Percentiles rank a stretch among this genome's conserved stretches.
Evolutionary conservation across 1,140 invertebrate species (phyloP).

Genomic region (Aphelinus certus): DNA sequence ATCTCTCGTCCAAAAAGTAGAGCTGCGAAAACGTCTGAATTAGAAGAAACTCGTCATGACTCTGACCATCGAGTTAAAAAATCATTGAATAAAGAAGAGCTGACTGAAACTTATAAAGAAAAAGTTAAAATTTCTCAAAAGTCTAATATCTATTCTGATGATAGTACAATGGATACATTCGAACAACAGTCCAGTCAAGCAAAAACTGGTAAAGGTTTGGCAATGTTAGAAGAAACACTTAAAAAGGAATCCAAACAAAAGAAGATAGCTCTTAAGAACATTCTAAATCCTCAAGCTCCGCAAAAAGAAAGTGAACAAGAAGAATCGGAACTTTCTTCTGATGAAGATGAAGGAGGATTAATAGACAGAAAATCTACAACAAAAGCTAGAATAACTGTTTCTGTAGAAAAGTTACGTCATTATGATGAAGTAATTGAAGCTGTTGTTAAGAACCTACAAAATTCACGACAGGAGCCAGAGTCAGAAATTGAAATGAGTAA

Average conservation of each 20-base stretch:
- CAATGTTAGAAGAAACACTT: constrained; percentile 31
- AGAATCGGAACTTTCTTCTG: constrained; percentile 22
- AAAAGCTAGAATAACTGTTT: background rate
- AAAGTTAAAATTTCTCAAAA: constrained; percentile 29
- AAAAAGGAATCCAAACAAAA: constrained; percentile 37
- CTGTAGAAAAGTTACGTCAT: constrained; percentile 15
- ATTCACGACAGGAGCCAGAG: background rate
- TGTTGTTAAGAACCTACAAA: constrained; percentile 15
- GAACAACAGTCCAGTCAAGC: constrained; percentile 2
- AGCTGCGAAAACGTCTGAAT: background rate
- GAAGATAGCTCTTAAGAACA: constrained; percentile 24
- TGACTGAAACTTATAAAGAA: background rate
- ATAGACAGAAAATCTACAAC: background rate
- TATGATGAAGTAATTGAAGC: constrained; percentile 26
- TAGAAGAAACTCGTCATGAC: background rate
- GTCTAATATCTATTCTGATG: constrained; percentile 35
- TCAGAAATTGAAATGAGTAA: background rate
- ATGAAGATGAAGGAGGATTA: background rate
- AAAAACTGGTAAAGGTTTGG: constrained; percentile 32
- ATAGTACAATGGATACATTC: constrained; percentile 34
- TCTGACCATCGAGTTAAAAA: background rate
- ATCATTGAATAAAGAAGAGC: background rate
- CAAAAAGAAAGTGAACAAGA: background rate
- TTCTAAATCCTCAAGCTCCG: constrained; percentile 19
- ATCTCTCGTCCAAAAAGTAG: constrained; percentile 2